Conservation (phyloP, 2,888 invertebrate species). For the Parthenolecanium corni region DNA sequence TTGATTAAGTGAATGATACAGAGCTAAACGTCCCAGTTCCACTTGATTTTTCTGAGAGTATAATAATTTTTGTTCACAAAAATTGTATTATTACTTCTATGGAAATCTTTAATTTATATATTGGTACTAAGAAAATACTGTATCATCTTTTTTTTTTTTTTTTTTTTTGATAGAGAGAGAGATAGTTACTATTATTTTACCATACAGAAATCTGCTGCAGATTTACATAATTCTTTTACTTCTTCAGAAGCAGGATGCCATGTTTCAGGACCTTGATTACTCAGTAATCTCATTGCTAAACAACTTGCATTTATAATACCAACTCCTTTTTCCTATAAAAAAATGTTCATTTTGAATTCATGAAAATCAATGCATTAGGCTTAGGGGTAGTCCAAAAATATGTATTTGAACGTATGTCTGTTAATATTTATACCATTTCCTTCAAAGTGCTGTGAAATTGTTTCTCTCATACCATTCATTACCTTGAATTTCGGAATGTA, state of each 20-base stretch:
- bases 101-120: not conserved
- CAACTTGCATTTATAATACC: slow-evolving; percentile 76
- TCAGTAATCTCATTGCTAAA: slow-evolving; percentile 70
- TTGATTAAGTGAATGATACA: slow-evolving; percentile 52
- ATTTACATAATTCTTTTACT: slow-evolving; percentile 48
- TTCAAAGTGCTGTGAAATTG: not conserved
- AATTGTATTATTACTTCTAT: too few species aligned
- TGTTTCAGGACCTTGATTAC: slow-evolving; percentile 55
- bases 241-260: slow-evolving; percentile 71
- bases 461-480: slow-evolving; percentile 28
- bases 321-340: slow-evolving; percentile 50
- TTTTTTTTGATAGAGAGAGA: too few species aligned
- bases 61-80: too few species aligned
- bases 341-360: not conserved
- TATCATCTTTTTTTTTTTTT: too few species aligned
- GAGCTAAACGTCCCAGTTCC: slow-evolving; percentile 60
- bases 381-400: not conserved
- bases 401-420: too few species aligned
- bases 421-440: too few species aligned
- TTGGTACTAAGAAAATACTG: slow-evolving; percentile 30
- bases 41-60: slow-evolving; percentile 48
- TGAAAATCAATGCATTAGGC: too few species aligned
- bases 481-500: slow-evolving; percentile 69
- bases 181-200: too few species aligned
- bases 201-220: slow-evolving; percentile 44